phyloP scores from a whole-genome alignment of 2,113 vertebrate species.

The Oryctolagus cuniculus region mOryCun1.1 NC_091432.1:142490501-142491000 shows the following conservation, averaged over 20 bases:
- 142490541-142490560: not conserved
- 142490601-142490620: not conserved
- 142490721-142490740: too few species aligned
- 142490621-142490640: not conserved
- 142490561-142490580: not conserved
- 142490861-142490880: not conserved
- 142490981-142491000: not conserved
- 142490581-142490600: not conserved
- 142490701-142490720: too few species aligned
- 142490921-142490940: not conserved
- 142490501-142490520: conserved; percentile 3
- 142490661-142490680: not conserved
- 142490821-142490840: conserved; percentile 20
- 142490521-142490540: conserved; percentile 45
- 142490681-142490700: too few species aligned
- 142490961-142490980: accelerated
- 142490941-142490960: not conserved
- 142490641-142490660: not conserved
- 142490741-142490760: not conserved
- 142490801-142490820: conserved; percentile 13
- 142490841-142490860: not conserved
- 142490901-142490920: conserved; percentile 7
- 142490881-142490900: not conserved
- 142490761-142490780: not conserved
- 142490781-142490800: not conserved